Evolutionary conservation across 1,140 invertebrate genomes (phyloP).

Genomic region (Drosophila guanche): DNA sequence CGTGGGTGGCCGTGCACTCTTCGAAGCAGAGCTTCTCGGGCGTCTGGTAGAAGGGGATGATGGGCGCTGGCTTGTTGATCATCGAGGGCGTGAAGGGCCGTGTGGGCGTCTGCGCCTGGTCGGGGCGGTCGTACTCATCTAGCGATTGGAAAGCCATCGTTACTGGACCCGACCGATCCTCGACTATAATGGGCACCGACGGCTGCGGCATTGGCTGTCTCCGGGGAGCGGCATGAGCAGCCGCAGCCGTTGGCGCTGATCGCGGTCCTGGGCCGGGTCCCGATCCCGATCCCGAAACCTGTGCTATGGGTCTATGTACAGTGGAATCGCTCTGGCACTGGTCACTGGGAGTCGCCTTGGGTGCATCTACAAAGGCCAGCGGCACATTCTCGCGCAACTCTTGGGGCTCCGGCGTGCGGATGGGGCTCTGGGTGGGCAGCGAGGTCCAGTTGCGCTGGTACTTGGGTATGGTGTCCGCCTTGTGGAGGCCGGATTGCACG

Average conservation of each 20-base stretch:
- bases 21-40: constrained; percentile 86
- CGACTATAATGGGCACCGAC: constrained; percentile 73
- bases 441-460: constrained; percentile 87
- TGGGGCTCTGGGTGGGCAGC: constrained; percentile 84
- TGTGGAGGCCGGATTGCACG: constrained; percentile 84
- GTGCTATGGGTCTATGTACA: constrained; percentile 72
- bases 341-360: constrained; percentile 28
- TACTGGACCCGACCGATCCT: constrained; percentile 77
- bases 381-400: constrained; percentile 82
- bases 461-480: constrained; percentile 85
- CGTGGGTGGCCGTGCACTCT: constrained; percentile 85
- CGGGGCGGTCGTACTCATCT: constrained; percentile 84
- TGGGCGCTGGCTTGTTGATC: constrained; percentile 87
- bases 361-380: constrained; percentile 78
- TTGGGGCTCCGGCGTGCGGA: constrained; percentile 84
- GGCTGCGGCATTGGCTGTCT: constrained; percentile 41
- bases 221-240: constrained; percentile 12
- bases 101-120: constrained; percentile 80
- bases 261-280: not conserved
- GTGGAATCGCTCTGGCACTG: constrained; percentile 27
- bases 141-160: constrained; percentile 86
- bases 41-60: constrained; percentile 87
- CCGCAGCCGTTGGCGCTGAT: constrained; percentile 39
- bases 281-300: constrained; percentile 30
- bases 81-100: constrained; percentile 86